These are phyloP conservation scores for Dipodomys spectabilis DNA, from an alignment of 2,113 vertebrate genomes.

Conservation along the genomic window DNA sequence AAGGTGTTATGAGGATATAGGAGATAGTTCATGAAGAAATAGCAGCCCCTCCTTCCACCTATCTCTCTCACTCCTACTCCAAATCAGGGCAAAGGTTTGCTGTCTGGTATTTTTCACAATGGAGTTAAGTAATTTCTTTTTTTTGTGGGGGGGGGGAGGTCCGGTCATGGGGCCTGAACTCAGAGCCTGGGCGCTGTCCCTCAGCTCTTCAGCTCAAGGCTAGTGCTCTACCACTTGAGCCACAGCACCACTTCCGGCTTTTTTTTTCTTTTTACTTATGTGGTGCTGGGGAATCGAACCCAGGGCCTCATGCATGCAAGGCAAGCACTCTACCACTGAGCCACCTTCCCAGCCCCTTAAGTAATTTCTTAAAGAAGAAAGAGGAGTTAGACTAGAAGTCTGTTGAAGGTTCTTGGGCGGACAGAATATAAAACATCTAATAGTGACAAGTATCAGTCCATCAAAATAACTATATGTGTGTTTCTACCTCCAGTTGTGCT, in stretches of 20 bases:
- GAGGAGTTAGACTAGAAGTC: conserved; percentile 77
- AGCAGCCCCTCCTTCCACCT: neutral
- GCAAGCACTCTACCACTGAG: no score
- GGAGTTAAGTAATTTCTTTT: conserved; percentile 59
- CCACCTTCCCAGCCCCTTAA: neutral
- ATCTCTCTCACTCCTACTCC: conserved; percentile 43
- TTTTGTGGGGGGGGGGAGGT: no score
- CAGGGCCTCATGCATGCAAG: no score
- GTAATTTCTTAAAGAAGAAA: conserved; percentile 68
- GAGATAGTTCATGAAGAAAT: conserved; percentile 28
- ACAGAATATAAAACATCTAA: conserved; percentile 68
- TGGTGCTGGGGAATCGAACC: no score
- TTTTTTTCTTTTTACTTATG: no score
- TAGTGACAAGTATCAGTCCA: conserved; percentile 67
- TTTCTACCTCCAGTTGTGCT: conserved; percentile 55
- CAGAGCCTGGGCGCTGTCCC: no score
- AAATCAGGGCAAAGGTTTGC: conserved; percentile 59
- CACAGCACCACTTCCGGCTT: no score
- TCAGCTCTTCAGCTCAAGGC: no score
- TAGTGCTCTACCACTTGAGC: no score
- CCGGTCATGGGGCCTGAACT: no score
- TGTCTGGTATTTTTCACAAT: conserved; percentile 65
- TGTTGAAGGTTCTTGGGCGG: conserved; percentile 66
- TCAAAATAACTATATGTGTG: conserved; percentile 51
- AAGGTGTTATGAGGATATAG: neutral